phyloP scores from a whole-genome alignment of 2,888 invertebrate species.

The Orthonevra nobilis region DNA sequence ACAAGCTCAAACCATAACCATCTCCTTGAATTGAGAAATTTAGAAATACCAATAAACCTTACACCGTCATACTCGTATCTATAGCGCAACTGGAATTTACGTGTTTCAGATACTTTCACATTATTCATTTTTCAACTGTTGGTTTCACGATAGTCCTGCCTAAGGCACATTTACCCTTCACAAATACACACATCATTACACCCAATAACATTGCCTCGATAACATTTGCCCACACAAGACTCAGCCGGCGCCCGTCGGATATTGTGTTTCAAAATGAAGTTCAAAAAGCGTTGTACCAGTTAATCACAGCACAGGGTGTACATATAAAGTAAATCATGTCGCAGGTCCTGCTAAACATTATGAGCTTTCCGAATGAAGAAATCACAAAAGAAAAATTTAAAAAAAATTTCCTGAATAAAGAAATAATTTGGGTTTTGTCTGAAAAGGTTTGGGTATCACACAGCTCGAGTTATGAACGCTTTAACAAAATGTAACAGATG shows the following conservation, averaged over 20 bases:
- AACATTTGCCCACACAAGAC: not conserved
- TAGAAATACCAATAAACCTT: no score
- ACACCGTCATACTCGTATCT: no score
- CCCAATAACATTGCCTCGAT: not conserved
- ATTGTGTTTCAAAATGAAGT: constrained; percentile 17
- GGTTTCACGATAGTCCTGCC: not conserved
- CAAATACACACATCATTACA: not conserved
- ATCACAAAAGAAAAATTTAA: no score
- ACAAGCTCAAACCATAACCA: no score
- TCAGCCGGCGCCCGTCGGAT: not conserved
- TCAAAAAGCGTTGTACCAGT: constrained; percentile 11
- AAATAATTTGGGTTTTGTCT: no score
- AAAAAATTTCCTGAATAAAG: no score
- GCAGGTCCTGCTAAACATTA: no score
- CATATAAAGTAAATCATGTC: constrained; percentile 17
- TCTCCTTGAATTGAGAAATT: no score
- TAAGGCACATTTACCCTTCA: not conserved
- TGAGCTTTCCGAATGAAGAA: no score
- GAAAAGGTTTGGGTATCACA: no score
- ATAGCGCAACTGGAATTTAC: not conserved
- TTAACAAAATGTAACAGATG: no score
- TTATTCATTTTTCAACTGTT: not conserved
- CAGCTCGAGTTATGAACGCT: no score
- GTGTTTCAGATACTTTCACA: not conserved
- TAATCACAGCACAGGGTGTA: not conserved